phyloP scores from a whole-genome alignment of 2,113 vertebrate genomes.

The Gracilinanus agilis region DNA sequence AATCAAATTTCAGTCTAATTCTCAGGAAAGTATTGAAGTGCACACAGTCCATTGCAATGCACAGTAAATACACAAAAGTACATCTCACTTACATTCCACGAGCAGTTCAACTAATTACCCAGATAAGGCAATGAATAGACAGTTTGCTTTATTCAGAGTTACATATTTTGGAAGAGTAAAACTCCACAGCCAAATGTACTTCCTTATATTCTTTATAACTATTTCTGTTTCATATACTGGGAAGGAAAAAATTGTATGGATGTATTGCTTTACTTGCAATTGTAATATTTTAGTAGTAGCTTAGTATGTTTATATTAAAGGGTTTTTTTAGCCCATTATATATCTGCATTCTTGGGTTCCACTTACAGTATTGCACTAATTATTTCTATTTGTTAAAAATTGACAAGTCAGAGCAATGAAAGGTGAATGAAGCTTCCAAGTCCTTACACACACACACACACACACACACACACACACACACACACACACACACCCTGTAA shows the following conservation, averaged over 20 bases:
- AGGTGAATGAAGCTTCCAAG: slow-evolving; percentile 55
- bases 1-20: slow-evolving; percentile 75
- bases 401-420: slow-evolving; percentile 75
- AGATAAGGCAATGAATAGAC: neutral
- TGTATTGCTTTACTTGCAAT: neutral
- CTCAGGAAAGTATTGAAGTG: slow-evolving; percentile 32
- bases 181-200: neutral
- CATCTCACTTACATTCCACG: neutral
- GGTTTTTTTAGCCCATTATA: slow-evolving; percentile 40
- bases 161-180: neutral
- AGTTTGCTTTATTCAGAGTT: neutral
- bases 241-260: neutral
- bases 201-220: neutral
- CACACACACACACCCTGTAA: slow-evolving; percentile 27
- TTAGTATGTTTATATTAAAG: slow-evolving; percentile 60
- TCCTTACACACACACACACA: slow-evolving; percentile 15
- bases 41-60: slow-evolving; percentile 43
- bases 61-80: slow-evolving; percentile 1
- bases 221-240: slow-evolving; percentile 23
- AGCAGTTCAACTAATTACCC: neutral
- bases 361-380: slow-evolving; percentile 76
- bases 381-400: slow-evolving; percentile 82
- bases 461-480: neutral
- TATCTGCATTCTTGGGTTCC: slow-evolving; percentile 69
- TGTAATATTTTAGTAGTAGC: neutral